A percentile compares a stretch with the other conserved stretches of the same genome.
Evolutionary conservation across 2,888 invertebrate species (phyloP).

Genomic region (Girardia tigrina): DNA sequence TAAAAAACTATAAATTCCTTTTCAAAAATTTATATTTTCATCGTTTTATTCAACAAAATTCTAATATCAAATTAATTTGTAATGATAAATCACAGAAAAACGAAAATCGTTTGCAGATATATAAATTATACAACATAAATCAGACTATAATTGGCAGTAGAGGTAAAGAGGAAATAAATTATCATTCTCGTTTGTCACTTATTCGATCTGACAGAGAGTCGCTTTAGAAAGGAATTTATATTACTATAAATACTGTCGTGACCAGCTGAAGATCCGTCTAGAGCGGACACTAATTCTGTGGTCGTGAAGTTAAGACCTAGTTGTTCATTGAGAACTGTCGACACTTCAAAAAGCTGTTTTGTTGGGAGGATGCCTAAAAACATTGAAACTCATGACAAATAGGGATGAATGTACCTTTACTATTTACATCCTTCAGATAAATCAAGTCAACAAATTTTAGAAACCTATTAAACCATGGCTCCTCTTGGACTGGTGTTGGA

Average conservation of each 20-base stretch:
- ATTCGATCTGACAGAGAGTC: neutral
- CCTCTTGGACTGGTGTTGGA: neutral
- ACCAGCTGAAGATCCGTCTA: neutral
- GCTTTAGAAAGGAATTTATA: neutral
- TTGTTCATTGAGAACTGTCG: neutral
- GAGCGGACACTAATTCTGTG: neutral
- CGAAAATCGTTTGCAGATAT: no score
- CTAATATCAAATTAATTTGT: no score
- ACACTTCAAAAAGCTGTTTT: neutral
- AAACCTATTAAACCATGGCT: conserved; percentile 15
- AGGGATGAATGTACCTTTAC: neutral
- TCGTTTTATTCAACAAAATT: no score
- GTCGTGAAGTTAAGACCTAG: neutral
- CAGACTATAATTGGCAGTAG: neutral
- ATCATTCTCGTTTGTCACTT: neutral
- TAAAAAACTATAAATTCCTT: no score
- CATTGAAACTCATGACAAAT: neutral
- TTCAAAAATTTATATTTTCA: no score
- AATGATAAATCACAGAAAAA: no score
- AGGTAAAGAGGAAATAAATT: conserved; percentile 5
- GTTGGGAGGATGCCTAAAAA: neutral
- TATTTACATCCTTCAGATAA: neutral
- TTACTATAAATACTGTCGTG: neutral
- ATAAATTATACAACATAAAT: neutral
- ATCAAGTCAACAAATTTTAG: conserved; percentile 1